A percentile compares a stretch with the other conserved stretches of the same genome.
Evolutionary conservation across 2,797 vertebrate genomes (phyloP).

Genomic region (Enteromius afrohamiltoni): DNA sequence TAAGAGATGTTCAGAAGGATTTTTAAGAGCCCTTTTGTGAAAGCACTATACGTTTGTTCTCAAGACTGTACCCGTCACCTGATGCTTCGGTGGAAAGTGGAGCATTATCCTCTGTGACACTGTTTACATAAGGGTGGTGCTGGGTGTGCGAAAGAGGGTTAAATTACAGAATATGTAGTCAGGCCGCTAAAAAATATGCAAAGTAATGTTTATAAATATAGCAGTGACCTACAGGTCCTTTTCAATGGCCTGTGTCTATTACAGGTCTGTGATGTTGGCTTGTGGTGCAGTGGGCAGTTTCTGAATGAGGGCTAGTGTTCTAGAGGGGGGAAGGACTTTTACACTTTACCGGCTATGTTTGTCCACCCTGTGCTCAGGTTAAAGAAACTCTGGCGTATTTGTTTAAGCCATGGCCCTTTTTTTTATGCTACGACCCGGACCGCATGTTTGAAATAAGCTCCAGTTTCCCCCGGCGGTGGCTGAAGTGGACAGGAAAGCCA

Average conservation of each 20-base stretch:
- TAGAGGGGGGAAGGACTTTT: conserved; percentile 35
- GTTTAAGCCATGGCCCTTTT: conserved; percentile 52
- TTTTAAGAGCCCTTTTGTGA: not conserved
- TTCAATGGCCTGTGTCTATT: conserved; percentile 58
- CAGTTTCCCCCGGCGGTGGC: conserved; percentile 37
- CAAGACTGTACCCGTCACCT: conserved; percentile 36
- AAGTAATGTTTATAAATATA: conserved; percentile 68
- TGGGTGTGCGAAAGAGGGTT: conserved; percentile 50
- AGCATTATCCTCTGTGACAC: conserved; percentile 41
- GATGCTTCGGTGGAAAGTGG: conserved; percentile 33
- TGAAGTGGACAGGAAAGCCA: conserved; percentile 51
- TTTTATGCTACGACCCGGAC: conserved; percentile 47
- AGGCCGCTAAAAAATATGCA: conserved; percentile 63
- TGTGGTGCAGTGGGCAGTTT: conserved; percentile 51
- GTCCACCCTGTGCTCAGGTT: conserved; percentile 54
- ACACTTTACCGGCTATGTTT: conserved; percentile 49
- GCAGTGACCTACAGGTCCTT: conserved; percentile 62
- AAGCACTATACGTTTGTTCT: conserved; percentile 26
- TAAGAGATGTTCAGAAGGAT: not conserved
- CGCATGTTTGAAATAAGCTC: conserved; percentile 58
- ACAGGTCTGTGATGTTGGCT: conserved; percentile 52
- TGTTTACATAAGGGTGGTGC: conserved; percentile 48
- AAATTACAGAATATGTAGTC: conserved; percentile 65
- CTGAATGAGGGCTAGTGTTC: conserved; percentile 61
- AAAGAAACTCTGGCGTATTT: conserved; percentile 58